Percentiles rank a stretch among this genome's conserved stretches.
Conservation (phyloP, 2,113 vertebrate species). For the Otocyon megalotis region DNA sequence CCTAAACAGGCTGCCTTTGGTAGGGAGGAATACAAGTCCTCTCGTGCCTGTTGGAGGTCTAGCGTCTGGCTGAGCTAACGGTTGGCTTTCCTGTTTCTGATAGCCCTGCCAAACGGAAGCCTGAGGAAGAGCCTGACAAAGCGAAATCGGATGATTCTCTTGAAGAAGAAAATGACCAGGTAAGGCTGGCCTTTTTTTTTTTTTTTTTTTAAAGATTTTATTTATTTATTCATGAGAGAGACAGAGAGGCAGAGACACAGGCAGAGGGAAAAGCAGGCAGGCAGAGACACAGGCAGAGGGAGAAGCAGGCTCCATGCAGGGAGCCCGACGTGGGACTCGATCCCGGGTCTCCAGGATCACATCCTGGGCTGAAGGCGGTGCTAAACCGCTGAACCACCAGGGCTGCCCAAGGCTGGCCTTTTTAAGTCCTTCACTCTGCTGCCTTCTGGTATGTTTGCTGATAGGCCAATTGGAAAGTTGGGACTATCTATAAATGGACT, state of each 20-base stretch:
- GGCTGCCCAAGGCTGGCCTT: background rate
- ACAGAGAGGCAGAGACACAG: too few species aligned
- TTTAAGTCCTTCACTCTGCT: background rate
- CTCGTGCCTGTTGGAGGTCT: background rate
- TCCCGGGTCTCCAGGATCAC: too few species aligned
- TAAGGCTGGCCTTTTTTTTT: background rate
- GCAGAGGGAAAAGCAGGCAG: too few species aligned
- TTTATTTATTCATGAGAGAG: too few species aligned
- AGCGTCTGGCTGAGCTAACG: background rate
- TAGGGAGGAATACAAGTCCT: background rate
- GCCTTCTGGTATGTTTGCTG: background rate
- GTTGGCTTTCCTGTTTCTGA: background rate
- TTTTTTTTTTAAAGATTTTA: too few species aligned
- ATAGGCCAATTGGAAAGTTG: background rate
- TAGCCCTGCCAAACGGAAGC: slow-evolving; percentile 76
- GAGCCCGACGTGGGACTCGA: too few species aligned
- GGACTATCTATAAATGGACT: background rate
- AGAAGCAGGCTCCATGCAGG: too few species aligned
- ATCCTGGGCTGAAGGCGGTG: too few species aligned
- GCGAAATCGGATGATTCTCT: background rate
- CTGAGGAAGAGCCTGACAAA: slow-evolving; percentile 47
- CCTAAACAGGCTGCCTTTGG: background rate
- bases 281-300: too few species aligned
- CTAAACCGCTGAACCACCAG: too few species aligned
- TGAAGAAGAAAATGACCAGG: slow-evolving; percentile 75